Evolutionary conservation across 2,888 invertebrate genomes (phyloP).

Genomic region (Nemurella pictetii): DNA sequence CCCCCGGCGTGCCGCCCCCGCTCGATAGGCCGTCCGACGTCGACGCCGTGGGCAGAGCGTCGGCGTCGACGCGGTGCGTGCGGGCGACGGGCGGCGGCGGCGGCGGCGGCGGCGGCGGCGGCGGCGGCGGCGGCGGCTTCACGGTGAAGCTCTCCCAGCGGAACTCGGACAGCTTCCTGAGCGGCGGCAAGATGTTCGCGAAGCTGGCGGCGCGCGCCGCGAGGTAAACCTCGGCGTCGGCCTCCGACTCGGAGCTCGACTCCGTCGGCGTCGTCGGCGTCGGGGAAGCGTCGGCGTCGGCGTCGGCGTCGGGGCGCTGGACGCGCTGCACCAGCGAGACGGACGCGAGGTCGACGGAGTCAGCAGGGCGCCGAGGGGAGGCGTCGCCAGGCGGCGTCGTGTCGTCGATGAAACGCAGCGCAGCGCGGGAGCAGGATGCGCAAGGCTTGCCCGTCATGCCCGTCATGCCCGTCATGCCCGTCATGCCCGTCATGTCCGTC

Average conservation of each 20-base stretch:
- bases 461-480: no score
- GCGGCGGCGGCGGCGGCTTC: neutral
- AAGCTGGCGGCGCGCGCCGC: neutral
- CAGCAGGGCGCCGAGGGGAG: neutral
- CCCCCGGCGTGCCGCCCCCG: neutral
- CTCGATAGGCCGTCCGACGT: neutral
- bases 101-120: neutral
- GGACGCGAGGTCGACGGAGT: neutral
- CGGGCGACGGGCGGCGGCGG: slow-evolving; percentile 1
- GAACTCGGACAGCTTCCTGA: neutral
- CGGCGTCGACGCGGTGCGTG: slow-evolving; percentile 20
- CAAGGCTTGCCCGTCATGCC: neutral
- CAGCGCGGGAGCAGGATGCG: neutral
- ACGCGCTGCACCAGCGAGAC: neutral
- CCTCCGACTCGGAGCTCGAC: neutral
- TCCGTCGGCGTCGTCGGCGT: neutral
- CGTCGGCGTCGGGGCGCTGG: neutral
- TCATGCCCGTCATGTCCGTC: no score
- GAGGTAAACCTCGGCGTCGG: neutral
- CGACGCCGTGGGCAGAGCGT: no score
- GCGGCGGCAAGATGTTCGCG: neutral
- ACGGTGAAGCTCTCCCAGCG: neutral
- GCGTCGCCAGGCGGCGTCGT: neutral
- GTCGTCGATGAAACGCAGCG: neutral
- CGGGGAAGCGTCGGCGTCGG: neutral